These are phyloP conservation scores for Misgurnus anguillicaudatus DNA, from an alignment of 2,113 vertebrate species.

Conservation along the genomic window DNA sequence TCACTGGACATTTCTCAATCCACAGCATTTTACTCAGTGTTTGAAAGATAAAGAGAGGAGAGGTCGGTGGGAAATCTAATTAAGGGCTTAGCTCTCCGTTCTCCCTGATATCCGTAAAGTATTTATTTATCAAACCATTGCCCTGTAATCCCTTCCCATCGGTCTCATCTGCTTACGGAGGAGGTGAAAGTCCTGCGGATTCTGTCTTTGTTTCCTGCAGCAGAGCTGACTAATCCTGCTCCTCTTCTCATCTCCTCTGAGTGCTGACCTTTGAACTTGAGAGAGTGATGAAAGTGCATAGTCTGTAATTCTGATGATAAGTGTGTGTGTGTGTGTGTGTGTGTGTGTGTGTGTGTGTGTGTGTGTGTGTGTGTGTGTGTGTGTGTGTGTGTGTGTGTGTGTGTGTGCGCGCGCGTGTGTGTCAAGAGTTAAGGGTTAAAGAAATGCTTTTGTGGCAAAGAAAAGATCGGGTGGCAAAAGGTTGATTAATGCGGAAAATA, in stretches of 20 bases:
- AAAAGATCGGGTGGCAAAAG: too few relatives aligned
- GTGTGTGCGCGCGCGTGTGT: not conserved
- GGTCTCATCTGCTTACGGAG: conserved; percentile 47
- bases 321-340: conserved; percentile 1
- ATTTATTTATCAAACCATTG: conserved; percentile 63
- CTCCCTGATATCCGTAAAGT: conserved; percentile 58
- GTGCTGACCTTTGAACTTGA: conserved; percentile 60
- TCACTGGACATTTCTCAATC: conserved; percentile 40
- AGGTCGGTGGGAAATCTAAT: conserved; percentile 65
- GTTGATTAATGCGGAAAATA: too few relatives aligned
- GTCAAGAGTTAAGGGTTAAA: not conserved
- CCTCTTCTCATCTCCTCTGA: conserved; percentile 59
- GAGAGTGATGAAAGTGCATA: conserved; percentile 55
- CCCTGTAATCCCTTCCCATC: conserved; percentile 64
- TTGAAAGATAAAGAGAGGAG: conserved; percentile 7
- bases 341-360: not conserved
- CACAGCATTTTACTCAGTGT: conserved; percentile 13
- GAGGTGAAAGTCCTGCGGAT: conserved; percentile 61
- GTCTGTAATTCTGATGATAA: not conserved
- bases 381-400: not conserved
- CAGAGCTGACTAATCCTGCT: conserved; percentile 58
- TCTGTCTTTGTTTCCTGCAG: conserved; percentile 48
- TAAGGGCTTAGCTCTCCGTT: conserved; percentile 61
- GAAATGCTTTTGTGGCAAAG: not conserved
- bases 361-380: not conserved